Evolutionary conservation across 2,113 vertebrate species (phyloP).

Genomic region (Callithrix jacchus): DNA sequence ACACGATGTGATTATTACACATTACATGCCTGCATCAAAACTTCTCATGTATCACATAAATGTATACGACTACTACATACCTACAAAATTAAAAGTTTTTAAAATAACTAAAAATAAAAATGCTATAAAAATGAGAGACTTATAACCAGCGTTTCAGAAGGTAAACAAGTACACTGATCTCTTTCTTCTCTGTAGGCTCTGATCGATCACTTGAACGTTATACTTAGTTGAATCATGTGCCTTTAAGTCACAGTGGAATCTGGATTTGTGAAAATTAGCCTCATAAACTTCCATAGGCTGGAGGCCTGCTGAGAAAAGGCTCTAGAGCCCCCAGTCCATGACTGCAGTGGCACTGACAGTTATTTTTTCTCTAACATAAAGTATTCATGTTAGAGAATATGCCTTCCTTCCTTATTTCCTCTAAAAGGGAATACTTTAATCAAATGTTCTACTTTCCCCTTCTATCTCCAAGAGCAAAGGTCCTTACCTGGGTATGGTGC

Average conservation of each 20-base stretch:
- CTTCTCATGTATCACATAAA: too few relatives aligned
- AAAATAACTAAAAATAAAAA: not conserved
- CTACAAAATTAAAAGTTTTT: too few relatives aligned
- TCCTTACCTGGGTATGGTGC: constrained; percentile 81
- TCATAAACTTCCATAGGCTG: constrained; percentile 29
- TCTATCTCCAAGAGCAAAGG: not conserved
- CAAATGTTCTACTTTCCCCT: constrained; percentile 12
- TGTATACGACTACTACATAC: too few relatives aligned
- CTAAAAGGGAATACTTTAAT: constrained; percentile 4
- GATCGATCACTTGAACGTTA: constrained; percentile 1
- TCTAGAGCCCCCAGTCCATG: not conserved
- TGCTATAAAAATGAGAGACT: constrained; percentile 34
- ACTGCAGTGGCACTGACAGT: constrained; percentile 26
- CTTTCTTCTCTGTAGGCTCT: not conserved
- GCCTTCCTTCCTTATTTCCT: not conserved
- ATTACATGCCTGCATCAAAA: too few relatives aligned
- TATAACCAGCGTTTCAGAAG: constrained; percentile 21
- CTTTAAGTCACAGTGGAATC: constrained; percentile 46
- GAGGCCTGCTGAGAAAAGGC: not conserved
- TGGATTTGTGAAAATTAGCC: constrained; percentile 35
- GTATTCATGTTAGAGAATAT: not conserved
- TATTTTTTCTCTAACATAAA: constrained; percentile 6
- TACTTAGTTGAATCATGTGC: not conserved
- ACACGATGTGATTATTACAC: too few relatives aligned
- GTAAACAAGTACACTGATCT: not conserved